A percentile compares a stretch with the other conserved stretches of the same genome.
Conservation (phyloP, 2,888 invertebrate genomes). For the Eurytoma adleriae region DNA sequence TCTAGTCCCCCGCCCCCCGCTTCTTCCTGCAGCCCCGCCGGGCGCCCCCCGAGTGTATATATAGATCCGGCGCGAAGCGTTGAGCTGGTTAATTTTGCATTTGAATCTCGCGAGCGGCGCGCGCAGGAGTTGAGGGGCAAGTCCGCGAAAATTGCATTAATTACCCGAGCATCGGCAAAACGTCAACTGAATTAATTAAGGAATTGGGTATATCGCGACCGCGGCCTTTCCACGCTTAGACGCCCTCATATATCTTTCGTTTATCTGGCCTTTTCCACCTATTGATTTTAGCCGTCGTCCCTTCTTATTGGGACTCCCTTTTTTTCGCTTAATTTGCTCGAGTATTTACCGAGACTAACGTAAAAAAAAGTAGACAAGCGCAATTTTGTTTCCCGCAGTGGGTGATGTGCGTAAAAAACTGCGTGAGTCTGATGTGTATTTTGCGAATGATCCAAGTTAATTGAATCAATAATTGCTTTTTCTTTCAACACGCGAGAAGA, state of each 20-base stretch:
- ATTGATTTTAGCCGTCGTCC: slow-evolving; percentile 11
- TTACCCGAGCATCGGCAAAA: slow-evolving; percentile 54
- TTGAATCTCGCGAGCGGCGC: slow-evolving; percentile 30
- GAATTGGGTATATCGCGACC: slow-evolving; percentile 23
- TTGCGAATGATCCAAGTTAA: too few relatives aligned
- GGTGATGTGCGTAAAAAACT: too few relatives aligned
- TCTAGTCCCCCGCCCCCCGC: not conserved
- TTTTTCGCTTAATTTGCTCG: not conserved
- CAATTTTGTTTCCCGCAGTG: too few relatives aligned
- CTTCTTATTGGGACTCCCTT: not conserved
- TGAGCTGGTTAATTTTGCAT: slow-evolving; percentile 51
- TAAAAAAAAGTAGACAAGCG: too few relatives aligned
- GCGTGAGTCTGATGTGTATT: too few relatives aligned
- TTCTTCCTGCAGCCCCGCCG: not conserved
- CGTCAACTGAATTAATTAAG: slow-evolving; percentile 55
- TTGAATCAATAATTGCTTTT: too few relatives aligned
- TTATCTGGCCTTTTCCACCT: not conserved
- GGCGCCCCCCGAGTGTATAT: not conserved
- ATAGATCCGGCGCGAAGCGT: not conserved
- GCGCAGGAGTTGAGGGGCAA: not conserved
- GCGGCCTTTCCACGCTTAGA: not conserved
- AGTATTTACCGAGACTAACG: too few relatives aligned
- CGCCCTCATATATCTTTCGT: slow-evolving; percentile 10
- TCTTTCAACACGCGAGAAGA: too few relatives aligned
- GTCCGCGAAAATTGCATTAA: slow-evolving; percentile 53